Percentiles rank a stretch among this genome's conserved stretches.
Evolutionary conservation across 2,797 vertebrate species (phyloP).

Genomic region (Pempheris klunzingeri): DNA sequence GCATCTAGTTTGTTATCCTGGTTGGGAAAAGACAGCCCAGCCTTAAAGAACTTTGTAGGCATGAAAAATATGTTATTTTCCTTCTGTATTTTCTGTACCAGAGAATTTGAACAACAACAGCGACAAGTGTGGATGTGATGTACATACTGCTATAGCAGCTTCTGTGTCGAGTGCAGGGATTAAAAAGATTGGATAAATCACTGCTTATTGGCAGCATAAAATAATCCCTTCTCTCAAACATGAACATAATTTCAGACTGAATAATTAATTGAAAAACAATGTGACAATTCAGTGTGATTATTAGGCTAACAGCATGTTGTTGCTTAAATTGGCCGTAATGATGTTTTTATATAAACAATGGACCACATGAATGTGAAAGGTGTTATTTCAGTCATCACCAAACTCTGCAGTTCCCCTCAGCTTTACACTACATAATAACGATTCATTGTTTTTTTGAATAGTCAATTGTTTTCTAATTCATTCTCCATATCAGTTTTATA

Average conservation of each 20-base stretch:
- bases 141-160: background rate
- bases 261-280: background rate
- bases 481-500: too few species aligned
- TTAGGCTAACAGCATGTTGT: too few species aligned
- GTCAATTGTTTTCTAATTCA: too few species aligned
- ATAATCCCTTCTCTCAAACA: background rate
- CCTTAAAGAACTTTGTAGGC: too few species aligned
- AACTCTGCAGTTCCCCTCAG: background rate
- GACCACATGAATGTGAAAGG: background rate
- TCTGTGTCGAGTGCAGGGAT: background rate
- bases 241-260: too few species aligned
- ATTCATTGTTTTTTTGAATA: too few species aligned
- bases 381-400: background rate
- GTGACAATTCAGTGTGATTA: background rate
- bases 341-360: background rate
- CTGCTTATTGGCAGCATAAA: background rate
- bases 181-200: background rate
- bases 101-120: background rate
- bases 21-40: too few species aligned
- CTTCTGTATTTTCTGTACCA: too few species aligned
- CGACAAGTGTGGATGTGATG: background rate
- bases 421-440: too few species aligned
- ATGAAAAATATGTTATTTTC: too few species aligned
- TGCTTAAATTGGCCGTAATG: too few species aligned
- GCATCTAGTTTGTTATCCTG: constrained; percentile 3